Conservation (phyloP, 2,888 invertebrate species). For the Augiades crinisus region DNA sequence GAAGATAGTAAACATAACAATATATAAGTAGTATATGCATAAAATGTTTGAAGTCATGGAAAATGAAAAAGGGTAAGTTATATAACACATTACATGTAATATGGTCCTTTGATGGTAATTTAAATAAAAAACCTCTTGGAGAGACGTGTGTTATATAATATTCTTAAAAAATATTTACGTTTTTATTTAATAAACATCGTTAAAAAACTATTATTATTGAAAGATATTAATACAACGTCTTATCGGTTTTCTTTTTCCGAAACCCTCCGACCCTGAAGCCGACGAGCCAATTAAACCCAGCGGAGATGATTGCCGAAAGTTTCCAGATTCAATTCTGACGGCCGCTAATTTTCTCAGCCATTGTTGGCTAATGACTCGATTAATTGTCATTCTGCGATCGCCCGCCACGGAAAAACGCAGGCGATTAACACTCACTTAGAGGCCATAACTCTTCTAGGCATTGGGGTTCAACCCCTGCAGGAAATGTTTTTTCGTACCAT, state of each 20-base stretch:
- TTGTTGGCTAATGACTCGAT: constrained; percentile 24
- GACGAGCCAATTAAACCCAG: constrained; percentile 18
- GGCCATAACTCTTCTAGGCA: constrained; percentile 17
- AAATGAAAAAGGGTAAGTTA: too few relatives aligned
- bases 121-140: too few relatives aligned
- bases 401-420: constrained; percentile 16
- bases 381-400: constrained; percentile 24
- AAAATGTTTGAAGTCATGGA: too few relatives aligned
- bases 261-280: background rate
- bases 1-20: too few relatives aligned
- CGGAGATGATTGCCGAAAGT: constrained; percentile 18
- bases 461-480: background rate
- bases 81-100: too few relatives aligned
- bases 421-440: constrained; percentile 24
- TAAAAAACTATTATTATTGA: too few relatives aligned
- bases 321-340: constrained; percentile 23
- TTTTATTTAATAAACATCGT: too few relatives aligned
- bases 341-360: constrained; percentile 21
- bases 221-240: background rate
- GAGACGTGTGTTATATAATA: too few relatives aligned
- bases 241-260: background rate
- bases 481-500: background rate
- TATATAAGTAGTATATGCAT: too few relatives aligned
- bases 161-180: too few relatives aligned
- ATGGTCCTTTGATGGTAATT: too few relatives aligned